Evolutionary conservation across 1,140 invertebrate genomes (phyloP), one percentile per base, ranked within the genome.

Genomic region (Solenopsis fugax): DNA sequence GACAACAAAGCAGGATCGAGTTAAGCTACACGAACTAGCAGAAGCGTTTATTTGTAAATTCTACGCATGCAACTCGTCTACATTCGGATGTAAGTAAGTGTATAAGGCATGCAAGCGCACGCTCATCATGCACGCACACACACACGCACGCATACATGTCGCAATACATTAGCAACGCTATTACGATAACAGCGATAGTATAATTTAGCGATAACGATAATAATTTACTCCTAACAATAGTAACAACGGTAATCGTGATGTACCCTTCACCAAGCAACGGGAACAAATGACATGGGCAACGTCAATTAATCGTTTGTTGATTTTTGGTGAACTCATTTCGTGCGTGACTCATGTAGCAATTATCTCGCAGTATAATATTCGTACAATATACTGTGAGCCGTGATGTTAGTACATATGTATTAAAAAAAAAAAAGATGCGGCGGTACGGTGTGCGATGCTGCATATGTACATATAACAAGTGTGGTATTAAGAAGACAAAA

Each of bases 401-500:
- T 64, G 80, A 84, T 56, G 78, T 82, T 82, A 72, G 67, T 81
- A 69, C n/a, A 73, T 88, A 80, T 45, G 52, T 84, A 34, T 34
- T 85, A 72, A 29, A 62, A 52, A 58, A n/a, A n/a, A 62, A 71
- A 65, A 50, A 88, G 34, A 90, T 90, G 81, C 86, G 69, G 75
- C 76, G 85, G 50, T 81, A 87, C 89, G 52, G 18, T 86, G 86
- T 90, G 88, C 76, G 37, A 41, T 58, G 81, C 81, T 90, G 67
- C 62, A 71, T 86, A 45, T 67, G 54, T 81, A 41, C 37, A 21
- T 67, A 80, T 62, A 76, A 50, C 16, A 81, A 71, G 62, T 81
- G 71, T 88, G 76, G 54, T 88, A 65, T 93, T 92, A 92, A 92
- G 87, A 92, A 92, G 93, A 93, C 93, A 93, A 94, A 94, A 92